These are phyloP conservation scores for Heterohyrax brucei DNA, from an alignment of 2,797 vertebrate genomes.

Conservation along the genomic window DNA sequence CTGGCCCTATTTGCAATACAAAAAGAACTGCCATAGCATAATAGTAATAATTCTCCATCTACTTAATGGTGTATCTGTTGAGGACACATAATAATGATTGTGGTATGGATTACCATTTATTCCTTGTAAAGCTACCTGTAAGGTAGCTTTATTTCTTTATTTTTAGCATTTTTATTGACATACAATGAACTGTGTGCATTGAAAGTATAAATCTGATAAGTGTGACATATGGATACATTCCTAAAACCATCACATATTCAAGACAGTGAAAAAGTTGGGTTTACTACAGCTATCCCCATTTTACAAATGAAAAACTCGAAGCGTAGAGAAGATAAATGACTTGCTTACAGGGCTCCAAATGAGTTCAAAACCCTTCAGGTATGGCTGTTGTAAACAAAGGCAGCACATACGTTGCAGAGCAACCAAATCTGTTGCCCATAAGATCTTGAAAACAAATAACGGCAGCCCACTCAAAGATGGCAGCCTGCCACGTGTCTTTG, in stretches of 20 bases:
- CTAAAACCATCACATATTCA: neutral
- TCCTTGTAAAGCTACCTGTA: neutral
- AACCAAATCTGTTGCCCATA: no score
- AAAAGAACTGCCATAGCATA: neutral
- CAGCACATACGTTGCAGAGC: no score
- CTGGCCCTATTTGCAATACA: neutral
- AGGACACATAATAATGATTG: neutral
- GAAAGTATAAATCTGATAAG: neutral
- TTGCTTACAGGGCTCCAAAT: no score
- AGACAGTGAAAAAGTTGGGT: neutral
- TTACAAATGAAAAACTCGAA: constrained; percentile 14
- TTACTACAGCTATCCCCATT: neutral
- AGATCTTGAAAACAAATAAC: no score
- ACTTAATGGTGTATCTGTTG: neutral
- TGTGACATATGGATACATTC: neutral
- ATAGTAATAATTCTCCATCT: neutral
- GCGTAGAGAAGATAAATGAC: neutral
- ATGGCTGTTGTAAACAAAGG: no score
- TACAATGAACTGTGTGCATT: neutral
- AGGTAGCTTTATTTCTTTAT: neutral
- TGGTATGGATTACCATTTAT: neutral
- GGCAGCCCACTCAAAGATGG: no score
- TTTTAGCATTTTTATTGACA: neutral
- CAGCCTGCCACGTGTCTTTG: no score
- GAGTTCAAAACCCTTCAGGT: no score